These are phyloP conservation scores for Enteromius fasciolatus DNA, from an alignment of 2,797 vertebrate species.

Conservation along the genomic window DNA sequence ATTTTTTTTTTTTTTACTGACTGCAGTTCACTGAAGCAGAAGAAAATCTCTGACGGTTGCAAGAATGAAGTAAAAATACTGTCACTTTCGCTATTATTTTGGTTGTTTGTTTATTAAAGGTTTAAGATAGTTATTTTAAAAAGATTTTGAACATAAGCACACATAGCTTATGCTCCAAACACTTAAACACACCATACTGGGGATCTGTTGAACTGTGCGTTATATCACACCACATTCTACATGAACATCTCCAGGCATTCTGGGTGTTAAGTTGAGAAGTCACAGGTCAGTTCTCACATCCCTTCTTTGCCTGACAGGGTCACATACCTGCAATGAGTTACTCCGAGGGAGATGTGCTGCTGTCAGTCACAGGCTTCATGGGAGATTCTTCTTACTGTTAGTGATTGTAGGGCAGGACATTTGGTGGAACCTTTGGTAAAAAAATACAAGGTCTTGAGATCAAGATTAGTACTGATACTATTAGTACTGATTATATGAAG, in stretches of 20 bases:
- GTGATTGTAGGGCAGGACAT: neutral
- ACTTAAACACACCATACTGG: constrained; percentile 12
- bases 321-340: constrained; percentile 63
- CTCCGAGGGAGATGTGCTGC: constrained; percentile 52
- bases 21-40: neutral
- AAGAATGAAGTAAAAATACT: neutral
- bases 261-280: constrained; percentile 45
- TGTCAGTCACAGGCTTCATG: constrained; percentile 52
- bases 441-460: neutral
- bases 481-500: neutral
- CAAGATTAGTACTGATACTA: neutral
- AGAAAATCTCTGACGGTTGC: neutral
- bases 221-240: constrained; percentile 13
- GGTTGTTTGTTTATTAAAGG: neutral
- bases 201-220: neutral
- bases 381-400: neutral
- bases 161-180: neutral
- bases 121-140: neutral
- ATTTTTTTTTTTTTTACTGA: neutral
- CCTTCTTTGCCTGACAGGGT: constrained; percentile 33
- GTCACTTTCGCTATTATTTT: neutral
- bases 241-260: constrained; percentile 10
- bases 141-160: neutral
- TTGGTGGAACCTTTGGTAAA: neutral
- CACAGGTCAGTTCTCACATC: constrained; percentile 51